Base-by-base conservation (phyloP, 2,888 invertebrate species). In the Branchipolynoe longqiensis region DNA sequence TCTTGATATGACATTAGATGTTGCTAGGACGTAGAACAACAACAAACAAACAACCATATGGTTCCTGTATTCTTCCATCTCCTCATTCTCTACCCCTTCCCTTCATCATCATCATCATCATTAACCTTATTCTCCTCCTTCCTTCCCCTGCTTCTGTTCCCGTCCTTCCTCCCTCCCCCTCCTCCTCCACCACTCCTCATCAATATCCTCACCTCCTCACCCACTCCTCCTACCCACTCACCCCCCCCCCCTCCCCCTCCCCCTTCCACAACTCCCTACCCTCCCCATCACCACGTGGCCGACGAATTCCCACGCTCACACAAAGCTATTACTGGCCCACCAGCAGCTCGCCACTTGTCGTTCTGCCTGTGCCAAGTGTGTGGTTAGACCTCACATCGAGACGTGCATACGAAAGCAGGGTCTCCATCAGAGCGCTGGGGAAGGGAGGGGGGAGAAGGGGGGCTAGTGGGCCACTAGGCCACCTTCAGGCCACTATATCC, bases 361-460 rank as follows among this genome's bases (percentile, higher is more conserved):
- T n/a, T 38, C 18, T 33, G 69, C 22, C 69, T 69, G 69, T 33
- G 69, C 69, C 69, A 69, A 38, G 69, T n/a, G 36, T 69, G 69
- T 69, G 69, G 69, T 69, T 69, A 69, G 36, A 69, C 36, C 14
- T 12, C 18, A 33, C 69, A 69, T 33, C 69, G 38, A 33, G 69
- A 69, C 1, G 36, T 69, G 69, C 69, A 69, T 69, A 69, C 69
- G 18, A 1, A 69, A 18, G 48, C 48, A 48, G 8, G 18, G 48
- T 18, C 48, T 48, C 48, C 48, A 12, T 8, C 18, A 8, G 48
- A 18, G 48, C 8, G 18, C 18, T 8, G 48, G 48, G 48, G 8
- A 18, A 48, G 48, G 48, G 48, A 18, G 48, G 48, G 8, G n/a
- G n/a, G n/a, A n/a, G n/a, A n/a, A n/a, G n/a, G n/a, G n/a, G n/a